Evolutionary conservation across 2,797 vertebrate species (phyloP), one percentile per base, ranked within the genome.

Genomic region (Lagocephalus sceleratus): DNA sequence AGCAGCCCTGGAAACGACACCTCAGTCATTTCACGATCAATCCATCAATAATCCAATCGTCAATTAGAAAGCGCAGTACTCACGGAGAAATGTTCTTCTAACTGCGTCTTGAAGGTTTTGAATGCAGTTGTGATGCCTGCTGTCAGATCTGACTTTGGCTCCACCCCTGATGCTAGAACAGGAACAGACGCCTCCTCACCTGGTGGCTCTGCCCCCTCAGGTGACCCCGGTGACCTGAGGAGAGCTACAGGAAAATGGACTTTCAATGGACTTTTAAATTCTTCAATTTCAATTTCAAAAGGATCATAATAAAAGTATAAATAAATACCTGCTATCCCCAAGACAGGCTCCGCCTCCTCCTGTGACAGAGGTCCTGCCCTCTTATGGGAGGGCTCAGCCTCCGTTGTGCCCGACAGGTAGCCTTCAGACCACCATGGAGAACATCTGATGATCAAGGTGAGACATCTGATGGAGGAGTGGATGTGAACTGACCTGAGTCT

Each of bases 41-140:
- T 10, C 14, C 2, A 5, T 47, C 4, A 20, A 12, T 25, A n/a
- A n/a, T n/a, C n/a, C n/a, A n/a, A n/a, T n/a, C n/a, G n/a, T n/a
- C n/a, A n/a, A n/a, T n/a, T n/a, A n/a, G n/a, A n/a, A n/a, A n/a
- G n/a, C 19, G 41, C 0, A 16, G 38, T 19, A 78, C 60, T 90
- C 83, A 95, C 95, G 71, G 80, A 82, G 15, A 92, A 90, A 1
- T 82, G 79, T n/a, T 89, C 86, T 56, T 85, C 91, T 26, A 95
- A 75, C 8, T 91, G 85, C 16, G 19, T 16, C 22, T 74, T 87
- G 75, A 95, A 92, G 46, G 21, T 81, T 64, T 89, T 91, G 75
- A 97, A 93, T 1, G 88, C 83, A 35, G 74, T 22, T 1, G 21
- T 60, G 60, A 84, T 67, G 21, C 61, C 57, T 3, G 22, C 47